Evolutionary conservation across 2,797 vertebrate species (phyloP).

Genomic region (Kryptopterus vitreolus): DNA sequence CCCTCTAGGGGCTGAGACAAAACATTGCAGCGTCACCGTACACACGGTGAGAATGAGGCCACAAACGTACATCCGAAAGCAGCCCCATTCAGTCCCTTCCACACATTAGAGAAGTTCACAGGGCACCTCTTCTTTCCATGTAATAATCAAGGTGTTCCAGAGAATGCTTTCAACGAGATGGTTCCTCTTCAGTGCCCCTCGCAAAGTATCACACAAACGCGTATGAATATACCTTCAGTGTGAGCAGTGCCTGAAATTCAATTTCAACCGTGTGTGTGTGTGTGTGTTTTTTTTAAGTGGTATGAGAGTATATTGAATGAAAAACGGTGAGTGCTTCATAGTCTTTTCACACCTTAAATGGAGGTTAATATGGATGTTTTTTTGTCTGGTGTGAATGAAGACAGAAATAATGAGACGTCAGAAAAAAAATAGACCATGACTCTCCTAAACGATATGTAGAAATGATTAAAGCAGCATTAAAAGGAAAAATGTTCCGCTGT

Average conservation of each 20-base stretch:
- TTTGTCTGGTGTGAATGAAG: constrained; percentile 15
- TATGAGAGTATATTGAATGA: constrained; percentile 61
- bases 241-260: constrained; percentile 56
- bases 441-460: constrained; percentile 8
- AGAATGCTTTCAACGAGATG: constrained; percentile 66
- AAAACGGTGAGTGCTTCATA: constrained; percentile 57
- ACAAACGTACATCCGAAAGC: constrained; percentile 43
- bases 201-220: constrained; percentile 63
- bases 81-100: constrained; percentile 60
- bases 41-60: constrained; percentile 36
- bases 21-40: constrained; percentile 52
- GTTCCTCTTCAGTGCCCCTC: constrained; percentile 71
- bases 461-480: not conserved
- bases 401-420: constrained; percentile 23
- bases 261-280: constrained; percentile 56
- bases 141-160: constrained; percentile 72
- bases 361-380: constrained; percentile 34
- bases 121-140: constrained; percentile 66
- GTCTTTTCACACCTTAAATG: constrained; percentile 30
- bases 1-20: constrained; percentile 62
- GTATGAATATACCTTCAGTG: constrained; percentile 63
- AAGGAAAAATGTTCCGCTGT: not conserved
- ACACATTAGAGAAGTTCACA: constrained; percentile 69
- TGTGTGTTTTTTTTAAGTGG: constrained; percentile 66
- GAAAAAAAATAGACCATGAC: not conserved